phyloP scores from a whole-genome alignment of 1,140 invertebrate species.

The Gonioctena quinquepunctata region DNA sequence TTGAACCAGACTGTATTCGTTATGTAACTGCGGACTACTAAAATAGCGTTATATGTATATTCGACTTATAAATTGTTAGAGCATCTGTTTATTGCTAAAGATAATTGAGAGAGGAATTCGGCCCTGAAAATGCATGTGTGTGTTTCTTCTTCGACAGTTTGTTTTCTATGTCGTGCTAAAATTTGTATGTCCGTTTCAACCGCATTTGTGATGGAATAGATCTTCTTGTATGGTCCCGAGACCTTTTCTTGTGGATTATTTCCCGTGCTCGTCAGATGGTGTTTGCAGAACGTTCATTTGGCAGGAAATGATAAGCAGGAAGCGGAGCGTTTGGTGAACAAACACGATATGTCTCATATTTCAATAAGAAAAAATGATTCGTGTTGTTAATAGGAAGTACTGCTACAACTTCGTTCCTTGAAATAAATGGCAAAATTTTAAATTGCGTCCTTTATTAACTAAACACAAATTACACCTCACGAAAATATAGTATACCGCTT shows the following conservation, averaged over 20 bases:
- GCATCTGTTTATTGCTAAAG: slow-evolving; percentile 22
- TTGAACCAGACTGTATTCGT: slow-evolving; percentile 7
- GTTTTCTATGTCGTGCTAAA: background rate
- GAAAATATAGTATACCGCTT: too few species aligned
- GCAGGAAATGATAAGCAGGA: background rate
- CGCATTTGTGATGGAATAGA: background rate
- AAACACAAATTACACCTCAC: too few species aligned
- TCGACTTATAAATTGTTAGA: slow-evolving; percentile 20
- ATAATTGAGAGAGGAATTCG: slow-evolving; percentile 19
- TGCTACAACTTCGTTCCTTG: too few species aligned
- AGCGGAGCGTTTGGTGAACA: background rate
- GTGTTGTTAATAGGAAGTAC: too few species aligned
- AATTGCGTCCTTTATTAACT: too few species aligned
- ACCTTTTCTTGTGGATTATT: background rate
- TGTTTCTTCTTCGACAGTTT: slow-evolving; percentile 10
- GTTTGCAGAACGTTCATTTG: background rate
- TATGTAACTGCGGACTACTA: slow-evolving; percentile 14
- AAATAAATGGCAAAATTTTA: too few species aligned
- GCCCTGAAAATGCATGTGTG: slow-evolving; percentile 18
- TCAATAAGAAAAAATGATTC: too few species aligned
- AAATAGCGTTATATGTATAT: slow-evolving; percentile 19
- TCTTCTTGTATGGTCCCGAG: too few species aligned
- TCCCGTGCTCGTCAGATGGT: too few species aligned
- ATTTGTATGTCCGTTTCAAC: too few species aligned
- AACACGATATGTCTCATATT: too few species aligned